phyloP scores from a whole-genome alignment of 2,113 vertebrate species.

The Emydura subglobosa region DNA sequence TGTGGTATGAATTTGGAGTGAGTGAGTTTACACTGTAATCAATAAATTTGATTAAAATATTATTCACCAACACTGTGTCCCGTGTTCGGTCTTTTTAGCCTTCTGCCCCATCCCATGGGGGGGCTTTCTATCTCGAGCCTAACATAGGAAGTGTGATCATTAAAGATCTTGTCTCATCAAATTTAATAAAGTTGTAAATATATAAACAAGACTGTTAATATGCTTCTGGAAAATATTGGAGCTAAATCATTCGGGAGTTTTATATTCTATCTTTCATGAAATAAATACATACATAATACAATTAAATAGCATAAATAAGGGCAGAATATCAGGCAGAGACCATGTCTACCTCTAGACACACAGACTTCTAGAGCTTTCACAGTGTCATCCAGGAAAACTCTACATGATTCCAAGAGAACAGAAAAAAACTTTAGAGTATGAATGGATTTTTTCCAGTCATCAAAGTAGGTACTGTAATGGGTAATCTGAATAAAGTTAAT shows the following conservation, averaged over 20 bases:
- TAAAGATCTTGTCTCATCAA: background rate
- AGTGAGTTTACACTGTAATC: too few relatives aligned
- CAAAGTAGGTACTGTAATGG: background rate
- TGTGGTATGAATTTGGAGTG: too few relatives aligned
- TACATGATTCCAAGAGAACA: background rate
- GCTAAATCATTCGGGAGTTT: background rate
- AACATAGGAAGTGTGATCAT: background rate
- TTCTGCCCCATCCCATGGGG: too few relatives aligned
- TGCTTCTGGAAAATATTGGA: background rate
- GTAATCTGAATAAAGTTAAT: background rate
- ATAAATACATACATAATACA: constrained; percentile 11
- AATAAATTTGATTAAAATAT: too few relatives aligned
- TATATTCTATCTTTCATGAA: constrained; percentile 26
- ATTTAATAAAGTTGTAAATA: background rate
- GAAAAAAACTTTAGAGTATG: background rate
- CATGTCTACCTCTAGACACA: constrained; percentile 9
- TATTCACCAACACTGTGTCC: too few relatives aligned
- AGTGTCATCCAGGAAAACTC: background rate
- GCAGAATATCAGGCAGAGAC: constrained; percentile 18
- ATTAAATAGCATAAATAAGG: background rate
- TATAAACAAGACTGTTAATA: background rate
- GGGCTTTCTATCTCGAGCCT: too few relatives aligned
- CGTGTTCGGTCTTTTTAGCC: too few relatives aligned
- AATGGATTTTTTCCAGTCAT: background rate
- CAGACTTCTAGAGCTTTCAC: background rate